A percentile compares a stretch with the other conserved stretches of the same genome.
phyloP scores from a whole-genome alignment of 2,797 vertebrate species.

The Darevskia mixta region DNA sequence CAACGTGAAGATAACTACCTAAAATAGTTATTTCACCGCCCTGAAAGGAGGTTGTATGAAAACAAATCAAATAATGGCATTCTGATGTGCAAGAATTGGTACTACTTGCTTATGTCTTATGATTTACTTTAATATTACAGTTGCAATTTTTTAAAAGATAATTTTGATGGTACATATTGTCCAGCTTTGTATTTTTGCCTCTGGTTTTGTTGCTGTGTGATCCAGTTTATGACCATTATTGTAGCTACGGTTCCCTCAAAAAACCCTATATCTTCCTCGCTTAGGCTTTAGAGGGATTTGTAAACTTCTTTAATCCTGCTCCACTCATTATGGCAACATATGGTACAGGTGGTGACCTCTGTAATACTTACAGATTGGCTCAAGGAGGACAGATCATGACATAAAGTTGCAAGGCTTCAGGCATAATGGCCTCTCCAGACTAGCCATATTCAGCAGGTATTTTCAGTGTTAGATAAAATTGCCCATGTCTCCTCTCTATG shows the following conservation, averaged over 20 bases:
- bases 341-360: background rate
- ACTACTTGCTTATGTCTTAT: background rate
- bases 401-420: background rate
- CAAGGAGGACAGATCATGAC: background rate
- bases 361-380: background rate
- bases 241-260: background rate
- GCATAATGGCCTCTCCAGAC: background rate
- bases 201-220: background rate
- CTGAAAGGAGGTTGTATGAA: background rate
- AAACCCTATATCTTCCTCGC: background rate
- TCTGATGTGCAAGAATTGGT: background rate
- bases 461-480: background rate
- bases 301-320: slow-evolving; percentile 1
- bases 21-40: background rate
- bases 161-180: background rate
- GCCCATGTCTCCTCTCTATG: background rate
- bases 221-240: background rate
- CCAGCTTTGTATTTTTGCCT: background rate
- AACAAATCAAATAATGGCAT: background rate
- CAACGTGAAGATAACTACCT: slow-evolving; percentile 6
- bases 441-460: background rate
- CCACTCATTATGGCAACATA: background rate
- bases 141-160: background rate
- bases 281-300: background rate
- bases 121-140: background rate